These are phyloP conservation scores for Manis javanica DNA, from an alignment of 2,797 vertebrate genomes.

Conservation along the genomic window DNA sequence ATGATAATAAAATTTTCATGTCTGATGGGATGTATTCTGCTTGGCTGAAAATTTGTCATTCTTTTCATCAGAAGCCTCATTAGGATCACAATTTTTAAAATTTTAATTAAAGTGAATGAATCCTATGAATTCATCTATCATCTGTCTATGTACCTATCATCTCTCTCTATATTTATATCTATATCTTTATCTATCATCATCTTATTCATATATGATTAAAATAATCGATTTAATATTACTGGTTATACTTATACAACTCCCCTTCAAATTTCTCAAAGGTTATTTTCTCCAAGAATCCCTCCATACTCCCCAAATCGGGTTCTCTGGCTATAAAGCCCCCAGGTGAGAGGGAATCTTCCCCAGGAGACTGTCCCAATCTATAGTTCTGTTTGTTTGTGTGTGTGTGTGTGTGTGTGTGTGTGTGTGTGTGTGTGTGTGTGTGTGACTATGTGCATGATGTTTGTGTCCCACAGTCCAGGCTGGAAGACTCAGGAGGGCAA, in stretches of 20 bases:
- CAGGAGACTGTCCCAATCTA: accelerated
- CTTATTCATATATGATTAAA: not conserved
- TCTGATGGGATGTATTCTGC: slow-evolving; percentile 63
- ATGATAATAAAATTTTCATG: slow-evolving; percentile 74
- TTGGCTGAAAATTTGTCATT: slow-evolving; percentile 66
- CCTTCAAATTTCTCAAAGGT: not conserved
- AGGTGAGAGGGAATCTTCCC: not conserved
- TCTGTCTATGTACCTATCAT: not conserved
- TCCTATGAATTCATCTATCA: not conserved
- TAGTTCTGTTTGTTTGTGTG: not conserved
- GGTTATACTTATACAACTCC: not conserved
- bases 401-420: not conserved
- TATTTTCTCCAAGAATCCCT: not conserved
- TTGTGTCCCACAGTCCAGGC: not conserved
- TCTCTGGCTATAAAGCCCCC: not conserved
- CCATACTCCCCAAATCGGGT: not conserved
- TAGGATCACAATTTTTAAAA: slow-evolving; percentile 24
- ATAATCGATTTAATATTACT: slow-evolving; percentile 16
- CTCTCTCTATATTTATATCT: not conserved
- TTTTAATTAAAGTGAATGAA: slow-evolving; percentile 62
- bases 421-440: not conserved
- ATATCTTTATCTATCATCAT: too few relatives aligned
- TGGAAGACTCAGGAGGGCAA: not conserved
- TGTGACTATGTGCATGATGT: not conserved
- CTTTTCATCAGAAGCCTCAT: slow-evolving; percentile 66